Evolutionary conservation across 1,140 invertebrate species (phyloP).

Genomic region (Chironomus tepperi): DNA sequence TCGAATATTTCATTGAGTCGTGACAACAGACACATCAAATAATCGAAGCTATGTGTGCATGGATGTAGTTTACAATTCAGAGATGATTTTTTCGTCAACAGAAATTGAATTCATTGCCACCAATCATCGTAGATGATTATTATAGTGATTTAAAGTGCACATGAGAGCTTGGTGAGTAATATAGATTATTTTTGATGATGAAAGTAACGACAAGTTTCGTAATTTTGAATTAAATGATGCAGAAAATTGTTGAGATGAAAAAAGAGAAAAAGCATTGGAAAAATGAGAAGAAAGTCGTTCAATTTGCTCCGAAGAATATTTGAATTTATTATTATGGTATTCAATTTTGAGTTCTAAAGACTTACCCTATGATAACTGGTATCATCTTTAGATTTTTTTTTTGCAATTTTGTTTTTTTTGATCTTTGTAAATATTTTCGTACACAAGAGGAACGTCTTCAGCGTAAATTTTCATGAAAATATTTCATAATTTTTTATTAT

Average conservation of each 20-base stretch:
- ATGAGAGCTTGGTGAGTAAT: neutral
- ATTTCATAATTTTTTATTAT: too few relatives aligned
- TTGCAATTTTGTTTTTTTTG: too few relatives aligned
- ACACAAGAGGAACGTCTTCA: too few relatives aligned
- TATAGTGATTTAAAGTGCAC: neutral
- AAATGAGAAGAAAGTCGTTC: neutral
- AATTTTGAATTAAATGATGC: neutral
- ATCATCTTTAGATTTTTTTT: too few relatives aligned
- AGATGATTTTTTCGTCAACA: neutral
- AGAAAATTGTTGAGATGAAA: neutral
- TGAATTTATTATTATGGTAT: neutral
- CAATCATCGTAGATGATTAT: neutral
- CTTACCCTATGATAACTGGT: too few relatives aligned
- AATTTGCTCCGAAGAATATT: neutral
- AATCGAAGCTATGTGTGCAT: neutral
- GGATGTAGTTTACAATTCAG: neutral
- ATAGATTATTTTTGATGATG: neutral
- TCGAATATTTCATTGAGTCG: neutral
- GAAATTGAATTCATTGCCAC: neutral
- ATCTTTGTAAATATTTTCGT: too few relatives aligned
- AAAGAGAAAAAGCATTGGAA: neutral
- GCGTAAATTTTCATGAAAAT: too few relatives aligned
- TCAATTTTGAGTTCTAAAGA: too few relatives aligned
- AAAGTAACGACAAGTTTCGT: neutral
- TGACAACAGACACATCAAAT: neutral